Conservation (phyloP, 1,140 invertebrate species). For the Odontomachus brunneus region DNA sequence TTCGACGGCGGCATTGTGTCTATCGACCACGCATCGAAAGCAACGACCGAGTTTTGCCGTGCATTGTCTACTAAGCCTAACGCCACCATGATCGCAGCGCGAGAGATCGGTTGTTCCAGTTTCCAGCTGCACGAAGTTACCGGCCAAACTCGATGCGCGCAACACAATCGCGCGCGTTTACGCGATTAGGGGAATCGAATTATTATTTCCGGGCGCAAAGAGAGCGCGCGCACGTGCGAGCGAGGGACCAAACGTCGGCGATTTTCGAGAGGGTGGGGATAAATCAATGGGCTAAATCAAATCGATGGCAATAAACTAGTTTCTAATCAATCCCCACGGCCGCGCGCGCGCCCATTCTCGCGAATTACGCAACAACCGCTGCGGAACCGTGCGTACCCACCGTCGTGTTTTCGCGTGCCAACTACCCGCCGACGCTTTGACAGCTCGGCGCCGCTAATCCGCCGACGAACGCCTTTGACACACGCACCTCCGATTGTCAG, state of each 20-base stretch:
- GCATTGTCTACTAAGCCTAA: slow-evolving; percentile 35
- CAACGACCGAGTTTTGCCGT: slow-evolving; percentile 38
- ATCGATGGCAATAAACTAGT: slow-evolving; percentile 1
- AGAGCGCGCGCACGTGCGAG: slow-evolving; percentile 1
- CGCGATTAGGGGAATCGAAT: slow-evolving; percentile 48
- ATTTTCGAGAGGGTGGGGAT: slow-evolving; percentile 22
- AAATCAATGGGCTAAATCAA: slow-evolving; percentile 14
- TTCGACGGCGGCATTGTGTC: not conserved
- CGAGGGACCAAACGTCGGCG: slow-evolving; percentile 33
- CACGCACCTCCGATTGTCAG: no score
- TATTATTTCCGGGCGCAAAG: slow-evolving; percentile 51
- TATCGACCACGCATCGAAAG: not conserved
- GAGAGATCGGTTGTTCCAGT: slow-evolving; percentile 54
- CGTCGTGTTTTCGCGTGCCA: no score
- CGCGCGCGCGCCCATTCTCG: no score
- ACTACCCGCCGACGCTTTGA: no score
- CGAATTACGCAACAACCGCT: no score
- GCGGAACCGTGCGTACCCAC: no score
- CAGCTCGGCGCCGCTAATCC: no score
- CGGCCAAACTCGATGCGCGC: slow-evolving; percentile 35
- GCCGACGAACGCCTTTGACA: no score
- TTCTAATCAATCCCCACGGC: no score
- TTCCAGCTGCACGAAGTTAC: slow-evolving; percentile 44
- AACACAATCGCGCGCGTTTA: slow-evolving; percentile 39
- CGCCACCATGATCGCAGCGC: slow-evolving; percentile 28